Conservation (phyloP, 2,888 invertebrate genomes). For the Mythimna vitellina region DNA sequence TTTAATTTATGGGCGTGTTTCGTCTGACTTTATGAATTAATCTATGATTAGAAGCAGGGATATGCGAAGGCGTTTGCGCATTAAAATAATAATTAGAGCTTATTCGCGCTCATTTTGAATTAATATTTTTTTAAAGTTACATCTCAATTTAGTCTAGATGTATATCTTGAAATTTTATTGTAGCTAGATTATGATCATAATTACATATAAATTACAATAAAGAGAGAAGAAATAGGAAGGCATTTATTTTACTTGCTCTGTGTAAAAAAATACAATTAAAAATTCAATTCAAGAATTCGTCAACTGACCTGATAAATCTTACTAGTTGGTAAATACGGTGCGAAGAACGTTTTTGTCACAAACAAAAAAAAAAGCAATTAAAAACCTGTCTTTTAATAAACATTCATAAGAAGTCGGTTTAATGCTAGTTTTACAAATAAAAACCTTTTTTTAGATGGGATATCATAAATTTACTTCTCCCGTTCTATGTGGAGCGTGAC, state of each 20-base stretch:
- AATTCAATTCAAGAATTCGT: background rate
- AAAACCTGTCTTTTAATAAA: background rate
- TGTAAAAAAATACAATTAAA: too few relatives aligned
- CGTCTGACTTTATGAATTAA: slow-evolving; percentile 55
- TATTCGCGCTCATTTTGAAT: slow-evolving; percentile 45
- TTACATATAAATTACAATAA: background rate
- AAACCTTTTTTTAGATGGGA: background rate
- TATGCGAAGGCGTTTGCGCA: slow-evolving; percentile 50
- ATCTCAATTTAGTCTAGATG: slow-evolving; percentile 49
- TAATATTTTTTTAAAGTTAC: slow-evolving; percentile 46
- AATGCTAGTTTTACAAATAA: too few relatives aligned
- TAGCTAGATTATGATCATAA: slow-evolving; percentile 19
- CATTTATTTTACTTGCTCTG: background rate
- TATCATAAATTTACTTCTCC: too few relatives aligned
- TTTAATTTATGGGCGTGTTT: slow-evolving; percentile 62
- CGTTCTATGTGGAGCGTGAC: too few relatives aligned
- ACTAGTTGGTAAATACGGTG: background rate
- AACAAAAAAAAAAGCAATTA: background rate
- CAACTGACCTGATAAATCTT: background rate
- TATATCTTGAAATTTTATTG: slow-evolving; percentile 33
- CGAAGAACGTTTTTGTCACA: background rate
- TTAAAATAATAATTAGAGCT: slow-evolving; percentile 48
- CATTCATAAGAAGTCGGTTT: background rate
- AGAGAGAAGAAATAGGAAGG: background rate
- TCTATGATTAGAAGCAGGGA: slow-evolving; percentile 51